Conservation (phyloP, 2,888 invertebrate species). For the Dasysyrphus albostriatus region DNA sequence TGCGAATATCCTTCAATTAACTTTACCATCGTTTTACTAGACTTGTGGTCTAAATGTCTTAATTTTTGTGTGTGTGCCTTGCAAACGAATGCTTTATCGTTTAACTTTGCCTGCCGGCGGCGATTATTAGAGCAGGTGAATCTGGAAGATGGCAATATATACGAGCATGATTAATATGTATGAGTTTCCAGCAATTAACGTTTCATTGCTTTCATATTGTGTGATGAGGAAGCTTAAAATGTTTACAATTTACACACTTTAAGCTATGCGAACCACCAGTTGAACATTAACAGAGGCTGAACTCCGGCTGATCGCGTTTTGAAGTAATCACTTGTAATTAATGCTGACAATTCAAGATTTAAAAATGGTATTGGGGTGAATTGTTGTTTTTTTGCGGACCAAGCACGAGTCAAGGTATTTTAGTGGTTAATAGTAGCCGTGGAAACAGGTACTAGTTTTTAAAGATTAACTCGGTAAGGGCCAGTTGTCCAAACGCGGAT, state of each 20-base stretch:
- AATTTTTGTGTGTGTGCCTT: constrained; percentile 25
- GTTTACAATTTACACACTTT: constrained; percentile 37
- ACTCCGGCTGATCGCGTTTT: constrained; percentile 50
- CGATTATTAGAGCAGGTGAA: constrained; percentile 18
- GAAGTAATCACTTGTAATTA: constrained; percentile 51
- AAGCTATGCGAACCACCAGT: constrained; percentile 8
- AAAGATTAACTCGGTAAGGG: too few relatives aligned
- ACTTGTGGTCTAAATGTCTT: constrained; percentile 45
- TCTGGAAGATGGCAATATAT: constrained; percentile 12
- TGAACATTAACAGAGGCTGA: constrained; percentile 19
- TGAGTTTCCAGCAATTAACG: constrained; percentile 44
- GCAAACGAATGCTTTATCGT: constrained; percentile 16
- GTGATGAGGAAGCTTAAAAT: not conserved
- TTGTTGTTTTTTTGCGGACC: not conserved
- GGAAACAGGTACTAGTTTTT: too few relatives aligned
- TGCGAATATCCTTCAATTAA: constrained; percentile 65
- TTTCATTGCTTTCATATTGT: not conserved
- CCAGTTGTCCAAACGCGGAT: too few relatives aligned
- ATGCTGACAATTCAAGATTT: constrained; percentile 24
- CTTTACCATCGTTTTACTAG: not conserved
- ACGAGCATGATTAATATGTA: constrained; percentile 3
- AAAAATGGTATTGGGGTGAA: not conserved
- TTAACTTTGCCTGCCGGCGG: not conserved
- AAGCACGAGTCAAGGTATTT: too few relatives aligned
- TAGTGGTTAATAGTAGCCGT: too few relatives aligned